These are phyloP conservation scores for Eupithecia tripunctaria DNA, from an alignment of 2,888 invertebrate genomes.

Conservation along the genomic window DNA sequence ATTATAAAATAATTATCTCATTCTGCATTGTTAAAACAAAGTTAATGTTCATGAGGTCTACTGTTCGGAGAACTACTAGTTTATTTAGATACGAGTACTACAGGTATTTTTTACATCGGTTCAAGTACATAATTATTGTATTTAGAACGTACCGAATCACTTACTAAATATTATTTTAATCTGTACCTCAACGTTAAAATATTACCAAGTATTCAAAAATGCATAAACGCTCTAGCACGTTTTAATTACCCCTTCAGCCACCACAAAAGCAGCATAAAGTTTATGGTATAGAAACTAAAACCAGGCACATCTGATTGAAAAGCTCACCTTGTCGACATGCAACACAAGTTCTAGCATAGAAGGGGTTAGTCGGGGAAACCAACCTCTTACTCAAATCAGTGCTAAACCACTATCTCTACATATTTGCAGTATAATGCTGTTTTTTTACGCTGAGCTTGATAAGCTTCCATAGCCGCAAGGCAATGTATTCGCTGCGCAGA, in stretches of 20 bases:
- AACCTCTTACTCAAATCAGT: slow-evolving; percentile 36
- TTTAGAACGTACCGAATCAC: neutral
- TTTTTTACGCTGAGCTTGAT: neutral
- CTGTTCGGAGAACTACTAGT: too few relatives aligned
- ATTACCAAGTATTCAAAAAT: neutral
- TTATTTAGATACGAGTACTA: too few relatives aligned
- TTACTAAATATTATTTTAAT: neutral
- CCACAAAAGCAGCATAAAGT: slow-evolving; percentile 3
- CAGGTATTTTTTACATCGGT: too few relatives aligned
- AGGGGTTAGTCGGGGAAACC: slow-evolving; percentile 53
- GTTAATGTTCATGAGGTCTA: too few relatives aligned
- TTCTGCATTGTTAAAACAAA: too few relatives aligned
- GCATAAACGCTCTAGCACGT: neutral
- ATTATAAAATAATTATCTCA: too few relatives aligned
- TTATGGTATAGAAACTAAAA: slow-evolving; percentile 42
- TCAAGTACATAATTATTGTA: neutral
- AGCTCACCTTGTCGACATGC: slow-evolving; percentile 74
- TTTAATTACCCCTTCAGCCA: slow-evolving; percentile 2
- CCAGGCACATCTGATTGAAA: slow-evolving; percentile 69
- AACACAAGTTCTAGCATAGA: slow-evolving; percentile 68
- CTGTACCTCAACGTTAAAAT: neutral
- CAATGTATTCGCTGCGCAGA: slow-evolving; percentile 21
- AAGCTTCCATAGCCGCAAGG: neutral
- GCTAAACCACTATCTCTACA: neutral
- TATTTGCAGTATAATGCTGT: slow-evolving; percentile 47